These are phyloP conservation scores for Prolemur simus DNA, from an alignment of 2,113 vertebrate species.

Conservation along the genomic window DNA sequence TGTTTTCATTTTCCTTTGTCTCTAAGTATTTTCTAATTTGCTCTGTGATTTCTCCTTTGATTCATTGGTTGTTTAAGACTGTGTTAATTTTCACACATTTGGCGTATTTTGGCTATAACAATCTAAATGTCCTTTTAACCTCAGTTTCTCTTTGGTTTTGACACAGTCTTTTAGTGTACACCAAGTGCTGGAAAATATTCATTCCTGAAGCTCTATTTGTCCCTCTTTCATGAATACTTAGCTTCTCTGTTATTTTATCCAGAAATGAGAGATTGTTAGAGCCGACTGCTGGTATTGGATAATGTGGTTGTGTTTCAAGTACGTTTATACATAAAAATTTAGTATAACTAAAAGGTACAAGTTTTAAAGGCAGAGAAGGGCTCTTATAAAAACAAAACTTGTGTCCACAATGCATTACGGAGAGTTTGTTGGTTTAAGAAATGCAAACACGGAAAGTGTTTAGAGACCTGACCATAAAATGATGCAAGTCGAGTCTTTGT, in stretches of 20 bases:
- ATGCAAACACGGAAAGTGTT: constrained; percentile 6
- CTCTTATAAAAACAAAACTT: background rate
- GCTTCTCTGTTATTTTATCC: background rate
- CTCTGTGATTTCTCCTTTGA: background rate
- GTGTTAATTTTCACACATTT: background rate
- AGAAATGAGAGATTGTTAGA: background rate
- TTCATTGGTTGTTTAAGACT: background rate
- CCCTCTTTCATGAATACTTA: background rate
- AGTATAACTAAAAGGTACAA: background rate
- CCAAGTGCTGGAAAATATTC: background rate
- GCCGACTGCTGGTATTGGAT: background rate
- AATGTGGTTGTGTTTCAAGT: background rate
- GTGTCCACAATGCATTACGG: background rate
- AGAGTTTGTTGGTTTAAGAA: constrained; percentile 49
- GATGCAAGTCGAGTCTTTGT: constrained; percentile 47
- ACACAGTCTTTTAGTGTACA: background rate
- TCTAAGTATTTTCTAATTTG: background rate
- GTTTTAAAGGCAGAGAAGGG: background rate
- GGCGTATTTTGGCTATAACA: background rate
- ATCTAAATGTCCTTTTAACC: background rate
- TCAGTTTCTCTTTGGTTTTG: background rate
- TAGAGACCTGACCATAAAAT: constrained; percentile 1
- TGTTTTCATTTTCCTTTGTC: background rate
- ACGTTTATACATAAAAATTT: constrained; percentile 1
- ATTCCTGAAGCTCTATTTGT: background rate